A percentile compares a stretch with the other conserved stretches of the same genome.
phyloP scores from a whole-genome alignment of 2,888 invertebrate genomes.

The Xanthorhoe spadicearia region DNA sequence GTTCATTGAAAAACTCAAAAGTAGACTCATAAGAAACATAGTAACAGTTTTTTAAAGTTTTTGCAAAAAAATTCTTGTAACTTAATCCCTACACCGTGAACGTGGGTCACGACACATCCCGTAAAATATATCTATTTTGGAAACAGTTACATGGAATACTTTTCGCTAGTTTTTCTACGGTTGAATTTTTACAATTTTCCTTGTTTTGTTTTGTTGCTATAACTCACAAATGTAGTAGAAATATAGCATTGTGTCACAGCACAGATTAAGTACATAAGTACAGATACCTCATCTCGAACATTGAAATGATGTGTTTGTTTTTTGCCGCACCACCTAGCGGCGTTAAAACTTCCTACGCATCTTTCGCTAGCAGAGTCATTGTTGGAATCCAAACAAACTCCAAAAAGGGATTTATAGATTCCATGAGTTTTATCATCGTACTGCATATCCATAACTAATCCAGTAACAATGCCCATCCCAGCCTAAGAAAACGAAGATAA shows the following conservation, averaged over 20 bases:
- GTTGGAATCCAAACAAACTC: background rate
- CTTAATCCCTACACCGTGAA: constrained; percentile 16
- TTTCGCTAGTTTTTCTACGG: constrained; percentile 29
- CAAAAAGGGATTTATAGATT: constrained; percentile 3
- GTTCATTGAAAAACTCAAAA: too few species aligned
- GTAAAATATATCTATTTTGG: constrained; percentile 31
- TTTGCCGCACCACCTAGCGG: too few species aligned
- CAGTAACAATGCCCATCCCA: constrained; percentile 29
- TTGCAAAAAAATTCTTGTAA: constrained; percentile 5
- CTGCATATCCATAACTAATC: constrained; percentile 33
- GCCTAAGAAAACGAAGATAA: constrained; percentile 36
- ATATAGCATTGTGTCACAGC: too few species aligned
- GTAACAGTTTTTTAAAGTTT: too few species aligned
- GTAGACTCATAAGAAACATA: too few species aligned
- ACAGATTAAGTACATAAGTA: background rate
- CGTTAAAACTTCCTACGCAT: too few species aligned
- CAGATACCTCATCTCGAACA: too few species aligned
- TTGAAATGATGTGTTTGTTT: too few species aligned
- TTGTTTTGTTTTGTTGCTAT: background rate
- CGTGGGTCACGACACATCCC: constrained; percentile 29
- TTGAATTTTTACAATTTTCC: background rate
- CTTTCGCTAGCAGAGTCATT: too few species aligned
- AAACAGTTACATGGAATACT: constrained; percentile 34
- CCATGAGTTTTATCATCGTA: constrained; percentile 13
- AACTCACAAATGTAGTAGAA: too few species aligned